Conservation (phyloP, 2,113 vertebrate species). For the Brachyhypopomus gauderio region DNA sequence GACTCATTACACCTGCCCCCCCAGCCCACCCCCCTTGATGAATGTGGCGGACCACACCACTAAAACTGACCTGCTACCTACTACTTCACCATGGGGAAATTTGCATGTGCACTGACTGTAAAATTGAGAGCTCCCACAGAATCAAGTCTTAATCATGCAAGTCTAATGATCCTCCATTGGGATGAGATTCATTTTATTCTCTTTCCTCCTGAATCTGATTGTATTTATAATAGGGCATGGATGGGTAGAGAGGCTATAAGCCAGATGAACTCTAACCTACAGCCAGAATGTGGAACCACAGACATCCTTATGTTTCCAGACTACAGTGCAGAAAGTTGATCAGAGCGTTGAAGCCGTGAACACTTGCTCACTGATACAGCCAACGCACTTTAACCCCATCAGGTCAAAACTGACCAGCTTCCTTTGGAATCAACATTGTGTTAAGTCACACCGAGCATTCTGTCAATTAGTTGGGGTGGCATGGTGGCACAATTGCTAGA, state of each 20-base stretch:
- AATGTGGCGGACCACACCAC: slow-evolving; percentile 51
- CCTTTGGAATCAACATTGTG: neutral
- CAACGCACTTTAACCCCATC: too few relatives aligned
- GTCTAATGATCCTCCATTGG: slow-evolving; percentile 63
- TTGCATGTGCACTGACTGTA: slow-evolving; percentile 72
- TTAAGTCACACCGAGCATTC: neutral
- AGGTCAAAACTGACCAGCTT: neutral
- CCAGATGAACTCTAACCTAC: slow-evolving; percentile 14
- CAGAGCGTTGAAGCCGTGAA: neutral
- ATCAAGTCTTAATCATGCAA: slow-evolving; percentile 69
- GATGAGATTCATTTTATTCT: slow-evolving; percentile 51
- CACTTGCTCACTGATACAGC: too few relatives aligned
- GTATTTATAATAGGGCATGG: slow-evolving; percentile 23
- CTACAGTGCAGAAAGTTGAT: neutral
- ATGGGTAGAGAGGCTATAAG: slow-evolving; percentile 18
- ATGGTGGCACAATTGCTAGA: neutral
- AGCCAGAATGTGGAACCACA: neutral
- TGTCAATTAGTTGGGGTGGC: neutral
- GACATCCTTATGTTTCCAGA: neutral
- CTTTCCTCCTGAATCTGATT: slow-evolving; percentile 24
- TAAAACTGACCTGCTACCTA: slow-evolving; percentile 36
- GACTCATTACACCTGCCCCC: slow-evolving; percentile 48
- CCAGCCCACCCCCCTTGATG: slow-evolving; percentile 51
- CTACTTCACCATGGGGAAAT: slow-evolving; percentile 61
- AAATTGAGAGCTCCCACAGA: slow-evolving; percentile 68